These are phyloP conservation scores for Turritopsis rubra DNA, from an alignment of 30 jellyfish, hydroid and myxozoan genomes.

Conservation along the genomic window DNA sequence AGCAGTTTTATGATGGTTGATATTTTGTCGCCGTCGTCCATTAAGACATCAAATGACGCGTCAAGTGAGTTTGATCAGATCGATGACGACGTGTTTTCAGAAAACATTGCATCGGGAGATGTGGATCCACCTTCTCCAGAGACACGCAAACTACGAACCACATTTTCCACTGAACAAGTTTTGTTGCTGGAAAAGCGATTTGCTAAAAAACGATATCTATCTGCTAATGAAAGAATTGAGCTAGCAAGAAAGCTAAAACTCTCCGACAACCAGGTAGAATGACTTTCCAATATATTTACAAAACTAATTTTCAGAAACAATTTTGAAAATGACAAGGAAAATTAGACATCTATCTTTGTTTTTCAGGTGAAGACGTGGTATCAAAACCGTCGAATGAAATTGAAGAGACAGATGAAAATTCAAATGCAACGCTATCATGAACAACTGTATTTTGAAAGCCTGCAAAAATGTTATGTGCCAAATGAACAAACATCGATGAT, in stretches of 20 bases:
- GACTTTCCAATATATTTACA: too few relatives aligned
- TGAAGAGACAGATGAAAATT: slow-evolving; percentile 27
- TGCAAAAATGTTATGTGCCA: slow-evolving; percentile 5
- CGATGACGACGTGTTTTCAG: neutral
- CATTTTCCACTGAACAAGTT: slow-evolving; percentile 39
- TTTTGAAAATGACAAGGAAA: neutral
- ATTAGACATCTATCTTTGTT: neutral
- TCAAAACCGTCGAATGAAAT: slow-evolving; percentile 46
- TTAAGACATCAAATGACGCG: neutral
- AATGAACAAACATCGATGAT: neutral
- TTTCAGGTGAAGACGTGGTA: slow-evolving; percentile 43
- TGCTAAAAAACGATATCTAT: slow-evolving; percentile 15
- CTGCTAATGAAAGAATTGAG: slow-evolving; percentile 35
- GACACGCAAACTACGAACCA: slow-evolving; percentile 24
- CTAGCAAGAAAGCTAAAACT: slow-evolving; percentile 28
- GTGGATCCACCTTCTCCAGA: slow-evolving; percentile 29
- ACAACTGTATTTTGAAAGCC: slow-evolving; percentile 5
- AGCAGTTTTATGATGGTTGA: slow-evolving; percentile 29
- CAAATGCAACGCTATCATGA: slow-evolving; percentile 33
- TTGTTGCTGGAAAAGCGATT: slow-evolving; percentile 30
- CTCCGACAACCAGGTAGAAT: slow-evolving; percentile 33
- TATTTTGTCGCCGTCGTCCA: slow-evolving; percentile 14
- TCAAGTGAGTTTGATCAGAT: neutral
- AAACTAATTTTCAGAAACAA: neutral
- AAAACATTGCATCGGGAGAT: neutral